These are phyloP conservation scores for Corythoichthys intestinalis DNA, from an alignment of 2,113 vertebrate species.

Conservation along the genomic window DNA sequence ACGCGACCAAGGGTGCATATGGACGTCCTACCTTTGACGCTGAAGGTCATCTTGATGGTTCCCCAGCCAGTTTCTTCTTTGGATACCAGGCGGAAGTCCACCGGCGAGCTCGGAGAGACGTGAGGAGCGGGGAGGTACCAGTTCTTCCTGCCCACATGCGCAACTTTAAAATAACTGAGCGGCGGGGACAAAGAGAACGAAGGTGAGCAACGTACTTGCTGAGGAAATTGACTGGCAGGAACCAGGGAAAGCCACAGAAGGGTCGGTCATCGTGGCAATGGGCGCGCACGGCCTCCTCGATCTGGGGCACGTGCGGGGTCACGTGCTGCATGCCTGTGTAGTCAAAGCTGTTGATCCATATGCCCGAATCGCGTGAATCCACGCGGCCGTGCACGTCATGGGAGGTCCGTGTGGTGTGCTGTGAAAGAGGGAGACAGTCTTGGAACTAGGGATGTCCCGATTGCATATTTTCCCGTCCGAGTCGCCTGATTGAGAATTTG, in stretches of 20 bases:
- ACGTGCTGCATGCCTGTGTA: slow-evolving; percentile 87
- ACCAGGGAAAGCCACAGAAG: slow-evolving; percentile 94
- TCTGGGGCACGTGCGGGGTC: slow-evolving; percentile 83
- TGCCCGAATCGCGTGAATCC: slow-evolving; percentile 84
- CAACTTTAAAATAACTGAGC: background rate
- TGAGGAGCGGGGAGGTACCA: slow-evolving; percentile 91
- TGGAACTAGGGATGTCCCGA: background rate
- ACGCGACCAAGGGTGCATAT: too few relatives aligned
- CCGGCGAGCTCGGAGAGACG: slow-evolving; percentile 74
- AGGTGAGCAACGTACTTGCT: slow-evolving; percentile 76
- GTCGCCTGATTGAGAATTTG: too few relatives aligned
- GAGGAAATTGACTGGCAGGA: slow-evolving; percentile 88
- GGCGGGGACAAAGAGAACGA: too few relatives aligned
- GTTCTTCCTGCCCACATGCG: slow-evolving; percentile 77
- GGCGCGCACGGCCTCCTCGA: slow-evolving; percentile 85
- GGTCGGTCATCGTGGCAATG: slow-evolving; percentile 78
- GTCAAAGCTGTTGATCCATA: slow-evolving; percentile 97
- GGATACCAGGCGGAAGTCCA: slow-evolving; percentile 81
- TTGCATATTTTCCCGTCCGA: too few relatives aligned
- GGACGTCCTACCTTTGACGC: slow-evolving; percentile 75
- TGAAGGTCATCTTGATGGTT: slow-evolving; percentile 81
- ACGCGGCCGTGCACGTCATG: slow-evolving; percentile 81
- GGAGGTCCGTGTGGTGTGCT: slow-evolving; percentile 87
- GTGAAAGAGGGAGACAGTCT: background rate
- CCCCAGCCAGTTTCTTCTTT: slow-evolving; percentile 80